Evolutionary conservation across 2,888 invertebrate genomes (phyloP).

Genomic region (Tipula unca): DNA sequence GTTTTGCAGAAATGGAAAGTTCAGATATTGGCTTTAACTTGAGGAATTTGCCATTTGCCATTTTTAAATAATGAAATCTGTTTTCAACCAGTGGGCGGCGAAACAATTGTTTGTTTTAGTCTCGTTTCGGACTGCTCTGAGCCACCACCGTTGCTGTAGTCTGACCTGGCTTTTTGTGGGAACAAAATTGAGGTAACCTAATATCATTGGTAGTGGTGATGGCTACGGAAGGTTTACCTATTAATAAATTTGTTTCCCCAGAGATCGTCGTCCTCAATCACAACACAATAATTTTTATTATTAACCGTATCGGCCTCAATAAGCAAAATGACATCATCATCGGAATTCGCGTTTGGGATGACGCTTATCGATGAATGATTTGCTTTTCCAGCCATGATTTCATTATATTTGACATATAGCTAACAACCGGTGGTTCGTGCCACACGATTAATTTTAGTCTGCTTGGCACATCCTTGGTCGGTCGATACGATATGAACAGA

Average conservation of each 20-base stretch:
- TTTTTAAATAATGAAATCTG: background rate
- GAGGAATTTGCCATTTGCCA: background rate
- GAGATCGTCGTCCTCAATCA: conserved; percentile 8
- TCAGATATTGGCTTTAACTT: background rate
- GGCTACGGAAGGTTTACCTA: background rate
- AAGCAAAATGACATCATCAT: background rate
- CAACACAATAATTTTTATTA: background rate
- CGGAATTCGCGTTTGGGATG: background rate
- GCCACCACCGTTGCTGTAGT: background rate
- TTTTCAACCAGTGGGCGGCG: background rate
- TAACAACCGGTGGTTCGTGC: conserved; percentile 36
- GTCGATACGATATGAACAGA: conserved; percentile 33
- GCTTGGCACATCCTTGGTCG: conserved; percentile 30
- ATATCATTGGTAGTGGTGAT: background rate
- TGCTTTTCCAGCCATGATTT: conserved; percentile 22
- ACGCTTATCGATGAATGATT: background rate
- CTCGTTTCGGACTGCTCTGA: no score
- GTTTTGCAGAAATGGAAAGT: background rate
- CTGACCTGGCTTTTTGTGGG: background rate
- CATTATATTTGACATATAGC: conserved; percentile 33
- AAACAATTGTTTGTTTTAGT: background rate
- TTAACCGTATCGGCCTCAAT: background rate
- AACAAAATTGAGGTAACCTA: background rate
- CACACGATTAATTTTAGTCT: conserved; percentile 30
- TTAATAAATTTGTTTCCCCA: background rate